phyloP scores from a whole-genome alignment of 2,797 vertebrate species.

The Leucoraja ocellata region DNA sequence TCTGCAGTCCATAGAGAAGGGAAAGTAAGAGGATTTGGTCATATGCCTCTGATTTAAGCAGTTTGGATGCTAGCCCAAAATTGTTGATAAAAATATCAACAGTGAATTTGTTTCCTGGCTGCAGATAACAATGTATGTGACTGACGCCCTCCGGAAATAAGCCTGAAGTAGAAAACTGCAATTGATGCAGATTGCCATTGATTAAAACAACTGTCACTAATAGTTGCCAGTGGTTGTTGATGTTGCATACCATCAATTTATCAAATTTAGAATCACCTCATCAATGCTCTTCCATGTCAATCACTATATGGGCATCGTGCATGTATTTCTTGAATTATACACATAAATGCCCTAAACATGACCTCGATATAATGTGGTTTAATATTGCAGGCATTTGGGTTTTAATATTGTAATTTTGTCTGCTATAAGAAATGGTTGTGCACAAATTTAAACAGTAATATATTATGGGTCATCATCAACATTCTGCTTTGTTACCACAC shows the following conservation, averaged over 20 bases:
- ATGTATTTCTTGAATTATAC: not conserved
- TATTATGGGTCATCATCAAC: not conserved
- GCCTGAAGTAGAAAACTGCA: slow-evolving; percentile 37
- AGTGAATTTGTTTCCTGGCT: slow-evolving; percentile 39
- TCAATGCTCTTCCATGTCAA: not conserved
- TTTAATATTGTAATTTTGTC: slow-evolving; percentile 23
- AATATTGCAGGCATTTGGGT: not conserved
- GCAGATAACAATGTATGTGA: slow-evolving; percentile 40
- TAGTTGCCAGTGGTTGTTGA: not conserved
- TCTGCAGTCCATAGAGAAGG: slow-evolving; percentile 6
- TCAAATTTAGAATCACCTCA: not conserved
- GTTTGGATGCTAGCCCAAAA: slow-evolving; percentile 41
- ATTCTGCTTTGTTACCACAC: not conserved
- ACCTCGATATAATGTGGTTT: not conserved
- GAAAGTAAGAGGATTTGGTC: slow-evolving; percentile 35
- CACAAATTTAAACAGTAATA: not conserved
- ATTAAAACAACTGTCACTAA: not conserved
- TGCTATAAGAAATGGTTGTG: not conserved
- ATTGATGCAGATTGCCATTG: slow-evolving; percentile 26
- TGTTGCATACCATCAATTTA: not conserved
- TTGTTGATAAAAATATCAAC: slow-evolving; percentile 42
- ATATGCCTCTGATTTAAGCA: slow-evolving; percentile 37
- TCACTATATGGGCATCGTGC: too few species aligned
- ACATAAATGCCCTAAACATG: not conserved
- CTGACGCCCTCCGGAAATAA: slow-evolving; percentile 39